Percentiles rank a stretch among this genome's conserved stretches.
Conservation (phyloP, 2,797 vertebrate species). For the Holocentrus rufus region DNA sequence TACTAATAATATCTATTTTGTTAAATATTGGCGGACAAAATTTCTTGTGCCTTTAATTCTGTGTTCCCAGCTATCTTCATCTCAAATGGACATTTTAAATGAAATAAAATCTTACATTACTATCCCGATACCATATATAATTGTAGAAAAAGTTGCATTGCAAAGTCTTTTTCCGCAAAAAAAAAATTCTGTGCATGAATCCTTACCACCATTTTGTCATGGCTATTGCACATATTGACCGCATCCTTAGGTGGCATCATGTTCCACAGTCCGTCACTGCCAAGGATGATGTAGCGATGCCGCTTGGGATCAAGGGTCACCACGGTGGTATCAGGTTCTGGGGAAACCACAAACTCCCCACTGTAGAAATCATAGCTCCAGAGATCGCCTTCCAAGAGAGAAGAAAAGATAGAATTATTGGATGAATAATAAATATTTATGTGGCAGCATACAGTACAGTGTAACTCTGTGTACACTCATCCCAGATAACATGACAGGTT, state of each 20-base stretch:
- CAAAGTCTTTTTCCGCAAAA: no score
- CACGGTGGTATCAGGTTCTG: conserved; percentile 95
- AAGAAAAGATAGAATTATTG: neutral
- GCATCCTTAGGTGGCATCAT: conserved; percentile 97
- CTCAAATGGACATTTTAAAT: neutral
- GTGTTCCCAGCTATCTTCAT: neutral
- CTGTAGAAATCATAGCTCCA: conserved; percentile 99
- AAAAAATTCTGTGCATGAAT: no score
- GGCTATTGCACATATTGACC: conserved; percentile 93
- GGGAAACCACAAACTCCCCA: conserved; percentile 98
- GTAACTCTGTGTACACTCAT: neutral
- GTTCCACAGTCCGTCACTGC: conserved; percentile 98
- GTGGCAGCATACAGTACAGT: rapidly evolving
- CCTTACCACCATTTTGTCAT: conserved; percentile 92
- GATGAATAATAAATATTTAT: neutral
- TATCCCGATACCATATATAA: neutral
- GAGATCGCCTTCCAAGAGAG: conserved; percentile 84
- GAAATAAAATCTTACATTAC: neutral
- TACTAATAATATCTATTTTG: neutral
- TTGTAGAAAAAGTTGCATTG: neutral
- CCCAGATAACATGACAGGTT: rapidly evolving
- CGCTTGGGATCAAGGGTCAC: conserved; percentile 92
- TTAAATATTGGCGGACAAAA: neutral
- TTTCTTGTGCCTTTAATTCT: neutral
- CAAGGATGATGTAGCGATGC: conserved; percentile 95